These are phyloP conservation scores for Eupithecia subumbrata DNA, from an alignment of 2,888 invertebrate genomes.

Conservation along the genomic window DNA sequence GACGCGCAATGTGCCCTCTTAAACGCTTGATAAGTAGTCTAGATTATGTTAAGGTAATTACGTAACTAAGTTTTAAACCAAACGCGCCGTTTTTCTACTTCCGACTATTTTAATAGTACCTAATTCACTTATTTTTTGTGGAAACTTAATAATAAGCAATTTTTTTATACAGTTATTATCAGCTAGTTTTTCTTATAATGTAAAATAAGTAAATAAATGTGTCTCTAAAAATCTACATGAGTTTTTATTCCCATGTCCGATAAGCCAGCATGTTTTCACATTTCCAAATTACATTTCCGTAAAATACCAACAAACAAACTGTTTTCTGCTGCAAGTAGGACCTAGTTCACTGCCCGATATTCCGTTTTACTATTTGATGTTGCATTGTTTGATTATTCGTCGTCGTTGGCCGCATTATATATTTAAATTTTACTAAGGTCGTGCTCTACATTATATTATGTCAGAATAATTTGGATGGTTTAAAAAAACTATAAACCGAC, in stretches of 20 bases:
- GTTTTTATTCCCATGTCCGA: background rate
- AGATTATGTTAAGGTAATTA: too few species aligned
- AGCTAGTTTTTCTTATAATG: too few species aligned
- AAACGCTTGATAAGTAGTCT: too few species aligned
- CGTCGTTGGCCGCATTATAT: background rate
- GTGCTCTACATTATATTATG: background rate
- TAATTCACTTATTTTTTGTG: too few species aligned
- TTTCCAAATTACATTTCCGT: background rate
- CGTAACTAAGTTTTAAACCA: too few species aligned
- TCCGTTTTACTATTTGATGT: background rate
- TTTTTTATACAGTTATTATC: too few species aligned
- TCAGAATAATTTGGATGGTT: too few species aligned
- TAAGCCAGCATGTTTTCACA: background rate
- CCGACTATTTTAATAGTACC: too few species aligned
- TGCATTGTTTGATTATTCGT: background rate
- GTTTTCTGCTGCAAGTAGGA: background rate
- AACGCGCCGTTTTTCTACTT: too few species aligned
- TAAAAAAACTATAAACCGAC: too few species aligned
- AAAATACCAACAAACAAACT: background rate
- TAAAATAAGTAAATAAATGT: background rate
- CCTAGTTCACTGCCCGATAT: background rate
- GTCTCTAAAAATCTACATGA: background rate
- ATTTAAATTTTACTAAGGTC: slow-evolving; percentile 1
- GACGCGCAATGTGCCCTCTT: too few species aligned
- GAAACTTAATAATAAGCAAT: too few species aligned